Evolutionary conservation across 64 coral and sea anemone genomes (phyloP).

Genomic region (Dendronephthya gigantea): DNA sequence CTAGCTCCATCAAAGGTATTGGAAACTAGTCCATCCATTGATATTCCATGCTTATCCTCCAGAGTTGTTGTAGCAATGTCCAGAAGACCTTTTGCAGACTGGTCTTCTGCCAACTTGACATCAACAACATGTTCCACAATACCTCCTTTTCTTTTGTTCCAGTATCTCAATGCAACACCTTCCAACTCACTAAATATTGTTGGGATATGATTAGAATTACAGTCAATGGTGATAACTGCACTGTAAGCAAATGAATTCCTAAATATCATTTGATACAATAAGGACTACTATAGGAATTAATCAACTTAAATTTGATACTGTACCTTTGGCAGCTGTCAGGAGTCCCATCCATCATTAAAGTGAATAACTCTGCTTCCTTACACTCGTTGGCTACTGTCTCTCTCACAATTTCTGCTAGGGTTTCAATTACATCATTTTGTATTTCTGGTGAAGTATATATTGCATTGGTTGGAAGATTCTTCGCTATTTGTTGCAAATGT

Average conservation of each 20-base stretch:
- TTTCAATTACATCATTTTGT: constrained; percentile 15
- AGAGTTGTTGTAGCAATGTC: background rate
- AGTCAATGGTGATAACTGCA: too few species aligned
- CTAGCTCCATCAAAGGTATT: constrained; percentile 16
- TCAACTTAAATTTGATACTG: background rate
- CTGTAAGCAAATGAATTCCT: too few species aligned
- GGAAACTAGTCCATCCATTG: constrained; percentile 10
- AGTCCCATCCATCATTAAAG: constrained; percentile 17
- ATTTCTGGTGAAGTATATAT: background rate
- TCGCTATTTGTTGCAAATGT: background rate
- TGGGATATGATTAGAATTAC: too few species aligned
- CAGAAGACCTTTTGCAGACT: constrained; percentile 2
- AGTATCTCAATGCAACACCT: background rate
- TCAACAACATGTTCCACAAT: background rate
- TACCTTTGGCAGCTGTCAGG: background rate
- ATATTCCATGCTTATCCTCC: constrained; percentile 2
- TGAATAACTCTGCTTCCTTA: background rate
- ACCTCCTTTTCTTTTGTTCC: background rate
- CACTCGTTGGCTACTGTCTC: background rate
- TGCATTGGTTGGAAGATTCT: background rate
- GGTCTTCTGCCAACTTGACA: background rate
- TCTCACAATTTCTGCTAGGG: background rate
- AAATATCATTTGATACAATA: too few species aligned
- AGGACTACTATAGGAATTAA: background rate
- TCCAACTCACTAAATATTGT: constrained; percentile 10